Evolutionary conservation across 2,888 invertebrate species (phyloP).

Genomic region (Synergus itoensis): DNA sequence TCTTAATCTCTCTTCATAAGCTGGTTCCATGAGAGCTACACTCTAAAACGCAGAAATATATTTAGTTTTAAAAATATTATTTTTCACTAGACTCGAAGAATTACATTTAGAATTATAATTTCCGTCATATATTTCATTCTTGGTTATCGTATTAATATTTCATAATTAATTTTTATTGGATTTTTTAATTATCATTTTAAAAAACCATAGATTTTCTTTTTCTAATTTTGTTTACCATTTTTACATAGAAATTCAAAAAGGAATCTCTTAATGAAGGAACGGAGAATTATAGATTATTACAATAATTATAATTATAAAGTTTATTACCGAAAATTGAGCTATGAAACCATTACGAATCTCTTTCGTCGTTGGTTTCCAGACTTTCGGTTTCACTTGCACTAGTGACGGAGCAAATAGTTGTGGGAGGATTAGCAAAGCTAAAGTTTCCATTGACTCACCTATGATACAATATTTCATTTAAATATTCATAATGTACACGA

Average conservation of each 20-base stretch:
- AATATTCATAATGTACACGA: constrained; percentile 2
- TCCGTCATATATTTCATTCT: too few relatives aligned
- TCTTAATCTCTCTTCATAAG: constrained; percentile 16
- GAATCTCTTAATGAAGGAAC: not conserved
- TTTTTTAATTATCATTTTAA: too few relatives aligned
- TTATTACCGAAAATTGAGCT: constrained; percentile 22
- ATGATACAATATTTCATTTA: not conserved
- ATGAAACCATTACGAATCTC: constrained; percentile 28
- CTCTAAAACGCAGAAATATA: constrained; percentile 21
- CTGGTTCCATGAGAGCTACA: constrained; percentile 28
- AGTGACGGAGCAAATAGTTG: constrained; percentile 16
- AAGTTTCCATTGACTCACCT: constrained; percentile 16
- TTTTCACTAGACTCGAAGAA: not conserved
- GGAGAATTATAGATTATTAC: not conserved
- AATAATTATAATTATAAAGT: constrained; percentile 6
- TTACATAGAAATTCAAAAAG: not conserved
- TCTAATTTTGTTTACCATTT: not conserved
- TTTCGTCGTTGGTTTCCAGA: constrained; percentile 32
- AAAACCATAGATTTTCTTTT: constrained; percentile 15
- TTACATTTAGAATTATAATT: too few relatives aligned
- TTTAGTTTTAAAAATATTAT: constrained; percentile 2
- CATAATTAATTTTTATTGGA: too few relatives aligned
- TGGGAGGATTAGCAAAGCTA: constrained; percentile 20
- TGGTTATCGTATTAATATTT: too few relatives aligned
- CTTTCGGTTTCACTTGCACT: constrained; percentile 16